Evolutionary conservation across 2,888 invertebrate species (phyloP).

Genomic region (Lissocephala sabroskyi): DNA sequence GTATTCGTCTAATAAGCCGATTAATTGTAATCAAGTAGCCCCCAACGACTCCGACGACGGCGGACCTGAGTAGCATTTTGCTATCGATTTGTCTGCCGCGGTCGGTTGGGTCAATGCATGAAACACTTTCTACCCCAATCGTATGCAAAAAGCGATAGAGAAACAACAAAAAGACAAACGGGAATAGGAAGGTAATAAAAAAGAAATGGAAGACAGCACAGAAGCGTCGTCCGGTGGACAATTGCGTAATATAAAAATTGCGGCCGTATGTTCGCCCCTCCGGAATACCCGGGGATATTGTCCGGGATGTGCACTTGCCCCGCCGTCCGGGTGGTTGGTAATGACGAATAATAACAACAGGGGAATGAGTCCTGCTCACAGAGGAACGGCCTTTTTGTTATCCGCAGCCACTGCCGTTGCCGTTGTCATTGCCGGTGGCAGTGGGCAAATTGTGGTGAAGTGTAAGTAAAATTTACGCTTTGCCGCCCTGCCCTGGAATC

Average conservation of each 20-base stretch:
- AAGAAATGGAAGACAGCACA: conserved; percentile 20
- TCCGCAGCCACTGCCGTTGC: neutral
- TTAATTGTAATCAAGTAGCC: conserved; percentile 65
- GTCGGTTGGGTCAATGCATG: conserved; percentile 46
- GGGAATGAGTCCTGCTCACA: too few relatives aligned
- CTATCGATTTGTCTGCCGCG: conserved; percentile 54
- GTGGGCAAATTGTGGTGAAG: conserved; percentile 53
- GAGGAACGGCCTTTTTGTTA: conserved; percentile 4
- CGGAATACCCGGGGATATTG: conserved; percentile 4
- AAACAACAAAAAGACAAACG: too few relatives aligned
- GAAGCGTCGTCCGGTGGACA: conserved; percentile 16
- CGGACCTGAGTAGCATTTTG: conserved; percentile 11
- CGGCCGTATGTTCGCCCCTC: conserved; percentile 1
- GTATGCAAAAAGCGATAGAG: conserved; percentile 12
- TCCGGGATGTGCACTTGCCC: conserved; percentile 7
- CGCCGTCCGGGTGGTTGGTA: conserved; percentile 24
- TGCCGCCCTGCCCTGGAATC: conserved; percentile 18
- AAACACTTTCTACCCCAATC: conserved; percentile 59
- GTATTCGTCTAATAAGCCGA: conserved; percentile 51
- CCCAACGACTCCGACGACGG: too few relatives aligned
- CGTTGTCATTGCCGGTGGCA: conserved; percentile 23
- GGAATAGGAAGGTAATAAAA: conserved; percentile 26
- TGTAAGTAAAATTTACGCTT: conserved; percentile 59
- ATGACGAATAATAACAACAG: conserved; percentile 65
- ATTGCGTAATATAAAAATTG: conserved; percentile 26